Conservation (phyloP, 2,113 vertebrate species). For the Oncorhynchus clarkii region DNA sequence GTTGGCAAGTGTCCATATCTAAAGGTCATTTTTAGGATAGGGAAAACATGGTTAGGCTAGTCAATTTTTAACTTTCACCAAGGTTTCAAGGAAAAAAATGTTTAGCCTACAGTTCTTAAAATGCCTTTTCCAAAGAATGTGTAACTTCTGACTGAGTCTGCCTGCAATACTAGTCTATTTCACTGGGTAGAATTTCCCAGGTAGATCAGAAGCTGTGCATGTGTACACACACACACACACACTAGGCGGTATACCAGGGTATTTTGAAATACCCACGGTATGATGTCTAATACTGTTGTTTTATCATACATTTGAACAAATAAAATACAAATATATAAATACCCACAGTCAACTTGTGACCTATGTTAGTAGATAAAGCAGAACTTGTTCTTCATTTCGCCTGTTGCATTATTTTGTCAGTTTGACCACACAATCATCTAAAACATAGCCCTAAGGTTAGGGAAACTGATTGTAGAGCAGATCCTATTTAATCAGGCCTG, state of each 20-base stretch:
- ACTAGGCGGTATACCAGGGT: too few species aligned
- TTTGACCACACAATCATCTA: background rate
- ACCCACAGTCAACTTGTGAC: too few species aligned
- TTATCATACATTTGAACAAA: too few species aligned
- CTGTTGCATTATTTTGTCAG: too few species aligned
- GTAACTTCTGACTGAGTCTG: conserved; percentile 18
- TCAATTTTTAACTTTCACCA: conserved; percentile 41
- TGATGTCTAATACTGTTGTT: too few species aligned
- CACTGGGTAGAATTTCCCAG: background rate
- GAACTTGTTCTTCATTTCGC: too few species aligned
- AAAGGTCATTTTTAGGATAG: conserved; percentile 80
- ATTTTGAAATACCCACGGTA: too few species aligned
- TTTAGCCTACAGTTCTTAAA: conserved; percentile 4
- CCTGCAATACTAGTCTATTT: background rate
- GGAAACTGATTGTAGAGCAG: conserved; percentile 16
- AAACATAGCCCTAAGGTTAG: background rate
- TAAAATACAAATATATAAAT: too few species aligned
- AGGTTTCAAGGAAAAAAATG: conserved; percentile 19
- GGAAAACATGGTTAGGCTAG: conserved; percentile 52
- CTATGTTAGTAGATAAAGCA: too few species aligned
- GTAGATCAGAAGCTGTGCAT: background rate
- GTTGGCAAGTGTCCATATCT: conserved; percentile 78
- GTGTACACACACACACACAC: background rate
- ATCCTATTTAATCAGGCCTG: conserved; percentile 52
- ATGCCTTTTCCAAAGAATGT: background rate